Base-by-base conservation (phyloP, 2,888 invertebrate species). In the Trachelus tabidus region DNA sequence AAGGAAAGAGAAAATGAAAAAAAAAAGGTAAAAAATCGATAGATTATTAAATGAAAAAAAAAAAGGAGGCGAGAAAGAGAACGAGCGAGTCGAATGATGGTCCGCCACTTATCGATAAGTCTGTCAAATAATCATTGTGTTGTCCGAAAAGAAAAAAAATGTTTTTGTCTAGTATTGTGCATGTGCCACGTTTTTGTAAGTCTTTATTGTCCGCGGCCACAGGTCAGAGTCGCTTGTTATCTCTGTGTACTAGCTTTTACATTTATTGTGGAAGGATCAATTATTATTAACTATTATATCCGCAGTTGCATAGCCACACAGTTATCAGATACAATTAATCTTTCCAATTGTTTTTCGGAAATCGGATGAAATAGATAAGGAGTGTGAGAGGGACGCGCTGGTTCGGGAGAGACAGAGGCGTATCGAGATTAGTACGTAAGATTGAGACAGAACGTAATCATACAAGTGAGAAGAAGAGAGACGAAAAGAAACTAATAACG, bases 111-210 rank as follows among this genome's bases (percentile, higher is more conserved):
- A 56, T 56, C 23, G 87, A 87, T 87, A 88, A 90, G 88, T 90
- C 87, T 87, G 89, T 87, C 90, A 88, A 89, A 89, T 56, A 56
- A 56, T 56, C 56, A 56, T 90, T 90, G 89, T 91, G 88, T 90
- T 89, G 89, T 90, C 89, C 85, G 82, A 88, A 56, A 40, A 40
- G 1, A 31, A 37, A 3, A 40, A 23, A 56, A 56, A 23, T 56
- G 88, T 90, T 90, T 90, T 90, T 89, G 90, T 90, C 88, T 90
- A 90, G 87, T 90, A 90, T 89, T 89, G 90, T 91, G 89, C 88
- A 89, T 88, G 90, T 91, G 88, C 89, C 87, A 90, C 90, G 87
- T 90, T 90, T 71, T 91, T 90, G 87, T 90, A 90, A 89, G 88
- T 89, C 87, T 88, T 87, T 91, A 56, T 89, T 89, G 87, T 89